Evolutionary conservation across 2,797 vertebrate species (phyloP), one percentile per base, ranked within the genome.

Genomic region (Hephaestus fuliginosus): DNA sequence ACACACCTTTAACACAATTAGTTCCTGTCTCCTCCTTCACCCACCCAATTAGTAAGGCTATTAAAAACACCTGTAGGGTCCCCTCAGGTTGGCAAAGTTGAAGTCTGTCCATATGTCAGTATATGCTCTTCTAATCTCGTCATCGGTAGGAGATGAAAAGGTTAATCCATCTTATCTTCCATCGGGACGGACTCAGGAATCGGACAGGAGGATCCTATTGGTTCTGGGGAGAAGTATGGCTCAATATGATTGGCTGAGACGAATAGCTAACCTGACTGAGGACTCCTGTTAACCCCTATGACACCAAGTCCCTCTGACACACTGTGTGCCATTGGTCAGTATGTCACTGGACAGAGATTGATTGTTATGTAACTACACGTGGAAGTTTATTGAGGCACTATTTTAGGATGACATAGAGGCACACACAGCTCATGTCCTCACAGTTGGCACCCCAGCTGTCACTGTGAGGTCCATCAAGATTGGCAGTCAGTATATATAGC

Each of bases 121-220:
- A 20, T 83, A 57, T 78, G 56, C 62, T 66, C 76, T 66, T 86
- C 57, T 89, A 87, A 89, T 89, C 80, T 78, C 41, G 28, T 78
- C 73, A 78, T 85, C 68, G 70, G 72, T 67, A 67, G 68, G 56
- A 86, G 80, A 82, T 78, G 79, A 70, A 91, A 87, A 93, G 88
- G 81, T 91, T 90, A 93, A 92, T 89, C 86, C 88, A 76, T 67
- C 1, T 88, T 82, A 84, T 61, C 77, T 73, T 82, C 25, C 28
- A 62, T 12, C 20, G 12, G 22, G 39, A 63, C 7, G 7, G 75
- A 76, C 81, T 72, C 51, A 78, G 28, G 65, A 53, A 44, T 33
- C 14, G 12, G 5, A 68, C 28, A 44, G 25, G 30, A 33, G 46
- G 18, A 72, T 85, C 62, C 73, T 56, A 81, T 85, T 91, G 79